Percentiles rank a stretch among this genome's conserved stretches.
Conservation (phyloP, 2,113 vertebrate genomes). For the Otus sunia region DNA sequence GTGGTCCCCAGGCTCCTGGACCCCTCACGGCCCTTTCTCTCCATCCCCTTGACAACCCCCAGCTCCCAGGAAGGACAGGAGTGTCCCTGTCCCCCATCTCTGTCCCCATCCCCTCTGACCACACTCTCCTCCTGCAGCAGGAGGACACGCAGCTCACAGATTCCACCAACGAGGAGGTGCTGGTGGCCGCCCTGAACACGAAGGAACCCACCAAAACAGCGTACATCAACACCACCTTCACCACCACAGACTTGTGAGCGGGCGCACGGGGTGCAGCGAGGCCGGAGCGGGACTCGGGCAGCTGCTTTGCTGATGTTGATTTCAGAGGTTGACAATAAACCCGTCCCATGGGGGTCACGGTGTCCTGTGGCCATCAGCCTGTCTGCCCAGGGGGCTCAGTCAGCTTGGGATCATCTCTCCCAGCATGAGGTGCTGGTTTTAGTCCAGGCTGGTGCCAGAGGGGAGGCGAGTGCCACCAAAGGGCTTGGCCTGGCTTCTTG, state of each 20-base stretch:
- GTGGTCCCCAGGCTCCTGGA: neutral
- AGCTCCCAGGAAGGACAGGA: neutral
- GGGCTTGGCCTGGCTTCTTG: neutral
- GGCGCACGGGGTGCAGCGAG: rapidly evolving
- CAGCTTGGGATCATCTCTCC: neutral
- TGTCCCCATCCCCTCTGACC: neutral
- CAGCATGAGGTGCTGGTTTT: neutral
- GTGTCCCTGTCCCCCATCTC: neutral
- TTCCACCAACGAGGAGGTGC: constrained; percentile 41
- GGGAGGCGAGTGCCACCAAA: neutral
- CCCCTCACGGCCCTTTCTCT: neutral
- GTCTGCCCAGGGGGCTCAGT: neutral
- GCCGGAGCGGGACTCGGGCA: neutral
- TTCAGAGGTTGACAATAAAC: constrained; percentile 37
- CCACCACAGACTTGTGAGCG: constrained; percentile 84
- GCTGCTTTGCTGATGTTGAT: neutral
- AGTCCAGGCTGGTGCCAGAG: neutral
- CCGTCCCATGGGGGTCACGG: rapidly evolving
- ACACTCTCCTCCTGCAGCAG: neutral
- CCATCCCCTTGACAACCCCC: neutral
- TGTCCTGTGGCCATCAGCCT: neutral
- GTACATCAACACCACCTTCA: constrained; percentile 71
- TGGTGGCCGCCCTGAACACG: constrained; percentile 72
- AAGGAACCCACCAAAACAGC: neutral
- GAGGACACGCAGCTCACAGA: neutral